These are phyloP conservation scores for Chionis minor DNA, from an alignment of 2,113 vertebrate species.

Conservation along the genomic window DNA sequence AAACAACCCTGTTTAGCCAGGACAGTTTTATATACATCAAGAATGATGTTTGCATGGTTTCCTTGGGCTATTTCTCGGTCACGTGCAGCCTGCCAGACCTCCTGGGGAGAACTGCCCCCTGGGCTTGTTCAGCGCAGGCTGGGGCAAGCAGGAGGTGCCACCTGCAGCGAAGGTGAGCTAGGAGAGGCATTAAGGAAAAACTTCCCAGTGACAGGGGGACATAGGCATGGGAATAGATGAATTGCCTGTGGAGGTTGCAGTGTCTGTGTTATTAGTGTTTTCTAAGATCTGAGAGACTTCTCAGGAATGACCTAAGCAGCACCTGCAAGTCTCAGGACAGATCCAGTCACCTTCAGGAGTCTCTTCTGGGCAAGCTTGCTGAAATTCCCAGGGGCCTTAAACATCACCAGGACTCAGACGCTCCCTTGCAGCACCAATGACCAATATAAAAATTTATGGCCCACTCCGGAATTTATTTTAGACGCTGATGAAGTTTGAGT, in stretches of 20 bases:
- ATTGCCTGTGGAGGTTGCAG: neutral
- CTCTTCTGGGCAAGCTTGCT: neutral
- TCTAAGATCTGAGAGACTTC: neutral
- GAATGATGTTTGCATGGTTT: neutral
- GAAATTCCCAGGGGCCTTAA: neutral
- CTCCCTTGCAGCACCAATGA: neutral
- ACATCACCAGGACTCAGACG: rapidly evolving
- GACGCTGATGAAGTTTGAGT: rapidly evolving
- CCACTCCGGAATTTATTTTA: neutral
- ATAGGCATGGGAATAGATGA: neutral
- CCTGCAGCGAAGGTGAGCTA: neutral
- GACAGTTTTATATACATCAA: rapidly evolving
- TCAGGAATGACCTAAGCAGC: neutral
- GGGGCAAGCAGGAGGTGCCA: neutral
- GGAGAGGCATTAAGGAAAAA: neutral
- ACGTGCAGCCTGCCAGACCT: neutral
- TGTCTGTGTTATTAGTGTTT: neutral
- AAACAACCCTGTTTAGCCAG: neutral
- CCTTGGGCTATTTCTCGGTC: neutral
- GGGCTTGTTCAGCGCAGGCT: neutral
- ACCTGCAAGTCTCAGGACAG: neutral
- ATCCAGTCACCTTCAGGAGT: neutral
- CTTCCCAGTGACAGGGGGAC: neutral
- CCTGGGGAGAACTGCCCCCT: neutral
- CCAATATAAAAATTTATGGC: neutral